These are phyloP conservation scores for Tachysurus vachellii DNA, from an alignment of 2,113 vertebrate genomes.

Conservation along the genomic window DNA sequence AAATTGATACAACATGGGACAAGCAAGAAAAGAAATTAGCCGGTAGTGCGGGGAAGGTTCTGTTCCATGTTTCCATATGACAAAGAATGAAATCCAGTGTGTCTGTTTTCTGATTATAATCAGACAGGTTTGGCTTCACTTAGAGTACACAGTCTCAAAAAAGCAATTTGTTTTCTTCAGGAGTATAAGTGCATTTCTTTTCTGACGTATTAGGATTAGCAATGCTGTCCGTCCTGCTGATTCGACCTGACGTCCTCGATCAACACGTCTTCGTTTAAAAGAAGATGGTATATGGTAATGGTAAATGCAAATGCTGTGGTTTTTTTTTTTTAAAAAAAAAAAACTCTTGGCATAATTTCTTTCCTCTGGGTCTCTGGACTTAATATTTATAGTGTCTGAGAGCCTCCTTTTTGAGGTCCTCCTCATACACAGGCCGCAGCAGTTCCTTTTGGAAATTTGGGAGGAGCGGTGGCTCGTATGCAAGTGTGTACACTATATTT, in stretches of 20 bases:
- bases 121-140: constrained; percentile 5
- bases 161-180: not conserved
- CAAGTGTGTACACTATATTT: constrained; percentile 50
- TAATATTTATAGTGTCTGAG: not conserved
- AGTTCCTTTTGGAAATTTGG: constrained; percentile 66
- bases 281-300: no score
- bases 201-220: not conserved
- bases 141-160: not conserved
- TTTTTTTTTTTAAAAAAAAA: not conserved
- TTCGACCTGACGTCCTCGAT: not conserved
- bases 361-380: not conserved
- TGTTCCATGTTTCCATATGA: not conserved
- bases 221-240: not conserved
- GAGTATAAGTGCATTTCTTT: not conserved
- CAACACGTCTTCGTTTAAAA: not conserved
- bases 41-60: not conserved
- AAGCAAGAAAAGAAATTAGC: not conserved
- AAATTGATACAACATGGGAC: constrained; percentile 9
- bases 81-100: not conserved
- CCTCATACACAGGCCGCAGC: constrained; percentile 17
- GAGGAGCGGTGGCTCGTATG: constrained; percentile 54
- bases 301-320: not conserved
- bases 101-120: not conserved
- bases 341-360: not conserved
- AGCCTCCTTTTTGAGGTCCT: constrained; percentile 15